Base-by-base conservation (phyloP, 2,797 vertebrate species). In the Spea hammondii region DNA sequence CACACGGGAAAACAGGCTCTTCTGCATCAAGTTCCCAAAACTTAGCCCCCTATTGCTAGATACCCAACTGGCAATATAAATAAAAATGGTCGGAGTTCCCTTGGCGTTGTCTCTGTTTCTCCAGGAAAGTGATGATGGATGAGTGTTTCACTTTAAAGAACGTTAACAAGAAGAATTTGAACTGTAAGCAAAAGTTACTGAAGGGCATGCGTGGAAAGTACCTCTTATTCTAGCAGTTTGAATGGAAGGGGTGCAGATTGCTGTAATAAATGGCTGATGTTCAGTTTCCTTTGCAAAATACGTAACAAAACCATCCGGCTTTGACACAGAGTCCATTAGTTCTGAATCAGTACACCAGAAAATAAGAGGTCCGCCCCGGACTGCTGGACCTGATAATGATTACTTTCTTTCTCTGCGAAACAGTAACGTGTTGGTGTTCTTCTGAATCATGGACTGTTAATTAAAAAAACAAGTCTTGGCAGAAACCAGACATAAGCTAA, bases 331-430 rank as follows among this genome's bases (percentile, higher is more conserved):
- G 45, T 0, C 32, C 50, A 1, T 64, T 59, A 77, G 66, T 76
- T 82, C 68, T 65, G 85, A 84, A 69, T 14, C 57, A 53, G 72
- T 77, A 17, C 17, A n/a, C 55, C 79, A 14, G 3, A 4, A 54
- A 49, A 14, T 50, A 59, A 3, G 6, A 73, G 5, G 70, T 51
- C 14, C 0, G 1, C 8, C 5, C 8, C 32, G 46, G 55, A 69
- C 4, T 0, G 0, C 0, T 0, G 59, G 5, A 0, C 0, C 46
- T 0, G 0, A 72, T 59, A 76, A n/a, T 47, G n/a, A 60, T 13
- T 60, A 2, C 9, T 76, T 13, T 1, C 79, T 6, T 0, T 48
- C 78, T 72, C 54, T 60, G 50, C 55, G 70, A 70, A 76, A 60
- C 8, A 4, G n/a, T 64, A 62, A 64, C 45, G 72, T 14, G 9